Base-by-base conservation (phyloP, 2,113 vertebrate genomes). In the Origma solitaria region DNA sequence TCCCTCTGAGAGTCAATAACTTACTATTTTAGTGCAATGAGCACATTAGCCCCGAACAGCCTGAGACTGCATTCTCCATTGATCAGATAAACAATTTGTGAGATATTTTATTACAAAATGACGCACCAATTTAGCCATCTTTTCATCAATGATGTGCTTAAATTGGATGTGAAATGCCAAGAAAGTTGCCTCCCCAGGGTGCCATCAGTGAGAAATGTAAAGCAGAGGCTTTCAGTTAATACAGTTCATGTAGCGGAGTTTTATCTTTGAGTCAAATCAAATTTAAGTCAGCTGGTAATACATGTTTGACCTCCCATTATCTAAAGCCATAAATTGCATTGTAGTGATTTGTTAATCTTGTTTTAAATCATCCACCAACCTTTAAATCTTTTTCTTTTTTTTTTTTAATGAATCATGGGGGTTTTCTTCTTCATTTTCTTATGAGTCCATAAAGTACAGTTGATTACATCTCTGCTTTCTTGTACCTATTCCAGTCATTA, bases 11-110 rank as follows among this genome's bases (percentile, higher is more conserved):
- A 97, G 98, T 98, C 98, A 95, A 98, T 98, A 98, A 97, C 89
- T 97, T 98, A 96, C 98, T 98, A 95, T 98, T 99, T 98, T 97
- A 98, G 97, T 97, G 97, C 97, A 98, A 96, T 93, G 96, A 98
- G 96, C 97, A 98, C 98, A 99, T 99, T 99, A 98, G 98, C 98
- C 95, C 96, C 18, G 97, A 97, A 97, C 98, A 98, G 98, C 98
- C 98, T 98, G 98, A 97, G 96, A 97, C 96, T 97, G 97, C 95
- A 97, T 98, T 98, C 97, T 91, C 81, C 98, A 98, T 98, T 98
- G 98, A 99, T 99, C 98, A 98, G 98, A 98, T 98, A 98, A 98
- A 98, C 98, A 98, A 97, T 98, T 97, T 98, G 96, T 97, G 97
- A 98, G 98, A 98, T 97, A 98, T 98, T 98, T 97, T 97, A 97